phyloP scores from a whole-genome alignment of 2,797 vertebrate species.

The Xerus rutilus region DNA sequence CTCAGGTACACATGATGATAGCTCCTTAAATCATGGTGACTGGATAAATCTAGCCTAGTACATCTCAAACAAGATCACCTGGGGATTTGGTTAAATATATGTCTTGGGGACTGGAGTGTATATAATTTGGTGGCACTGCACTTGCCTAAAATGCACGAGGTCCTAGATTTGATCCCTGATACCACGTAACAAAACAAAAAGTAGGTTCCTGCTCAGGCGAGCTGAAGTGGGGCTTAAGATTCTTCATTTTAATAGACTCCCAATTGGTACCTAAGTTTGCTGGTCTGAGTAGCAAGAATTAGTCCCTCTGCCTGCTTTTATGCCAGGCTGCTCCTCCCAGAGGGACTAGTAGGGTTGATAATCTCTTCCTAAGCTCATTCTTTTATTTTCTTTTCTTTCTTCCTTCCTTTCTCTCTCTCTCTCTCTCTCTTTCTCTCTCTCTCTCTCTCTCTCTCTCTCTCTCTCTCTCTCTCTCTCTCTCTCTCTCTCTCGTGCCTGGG shows the following conservation, averaged over 20 bases:
- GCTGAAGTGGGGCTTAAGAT: not conserved
- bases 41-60: not conserved
- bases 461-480: too few species aligned
- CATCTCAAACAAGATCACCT: not conserved
- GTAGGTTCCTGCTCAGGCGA: not conserved
- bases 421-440: too few species aligned
- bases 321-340: not conserved
- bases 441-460: too few species aligned
- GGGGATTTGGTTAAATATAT: not conserved
- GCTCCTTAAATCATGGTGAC: not conserved
- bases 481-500: too few species aligned
- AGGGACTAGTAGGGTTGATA: not conserved
- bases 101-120: not conserved
- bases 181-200: not conserved
- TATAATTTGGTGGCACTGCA: not conserved
- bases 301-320: not conserved
- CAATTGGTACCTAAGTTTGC: not conserved
- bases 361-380: not conserved
- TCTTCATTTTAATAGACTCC: not conserved
- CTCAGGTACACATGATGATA: fast-evolving
- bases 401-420: too few species aligned
- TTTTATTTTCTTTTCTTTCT: too few species aligned
- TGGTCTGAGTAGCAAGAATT: not conserved
- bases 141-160: not conserved
- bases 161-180: not conserved